Base-by-base conservation (phyloP, 2,888 invertebrate species). In the Leptinotarsa juncta region DNA sequence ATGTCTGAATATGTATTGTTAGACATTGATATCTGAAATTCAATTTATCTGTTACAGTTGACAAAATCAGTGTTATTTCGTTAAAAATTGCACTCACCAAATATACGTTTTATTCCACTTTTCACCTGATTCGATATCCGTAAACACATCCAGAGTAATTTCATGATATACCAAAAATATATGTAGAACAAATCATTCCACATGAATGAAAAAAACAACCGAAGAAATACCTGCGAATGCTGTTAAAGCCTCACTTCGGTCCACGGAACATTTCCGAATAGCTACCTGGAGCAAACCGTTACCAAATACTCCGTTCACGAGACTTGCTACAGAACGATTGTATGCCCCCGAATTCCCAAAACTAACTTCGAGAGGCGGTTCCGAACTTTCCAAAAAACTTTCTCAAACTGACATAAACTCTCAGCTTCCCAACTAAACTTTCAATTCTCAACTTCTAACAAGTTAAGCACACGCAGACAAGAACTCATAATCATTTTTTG, bases 391-490 rank as follows among this genome's bases (percentile, higher is more conserved):
- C 72, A 83, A 86, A 86, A 87, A 87, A 86, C 83, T 86, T 87
- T 84, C 82, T 83, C 84, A 83, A 87, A 87, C 86, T 86, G 87
- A 86, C 87, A 87, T 87, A 86, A 87, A 86, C 85, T 86, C 83
- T 82, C 84, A 80, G 81, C 80, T 78, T 76, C 79, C 77, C 70
- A 75, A 75, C 71, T 73, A 74, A 77, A 79, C 77, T 77, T 79
- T 75, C 77, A 76, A 79, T 70, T 71, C 75, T 72, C 84, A 75
- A 75, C 75, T 75, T 70, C 53, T 70, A 72, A 70, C 70, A 70
- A 73, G 55, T 60, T 70, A 71, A 12, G 57, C 57, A 49, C 20
- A 57, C 23, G 48, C 49, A 14, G 62, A n/a, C 62, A 12, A 18
- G 42, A n/a, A 57, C 57, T 57, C 62, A 62, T 32, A 62, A 62